phyloP scores from a whole-genome alignment of 1,140 invertebrate species.

The Psix sp. region DNA sequence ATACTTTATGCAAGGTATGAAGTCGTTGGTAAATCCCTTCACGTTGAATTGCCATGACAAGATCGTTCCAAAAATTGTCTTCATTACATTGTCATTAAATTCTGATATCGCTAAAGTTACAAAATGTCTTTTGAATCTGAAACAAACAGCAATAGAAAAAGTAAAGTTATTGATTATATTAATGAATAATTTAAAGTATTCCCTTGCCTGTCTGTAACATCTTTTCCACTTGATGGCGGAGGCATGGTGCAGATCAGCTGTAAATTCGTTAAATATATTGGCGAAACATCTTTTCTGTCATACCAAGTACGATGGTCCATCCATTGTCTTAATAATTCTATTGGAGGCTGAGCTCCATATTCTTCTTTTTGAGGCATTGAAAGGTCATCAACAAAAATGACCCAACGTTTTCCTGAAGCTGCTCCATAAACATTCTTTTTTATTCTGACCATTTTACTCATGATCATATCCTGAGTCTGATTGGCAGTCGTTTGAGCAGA shows the following conservation, averaged over 20 bases:
- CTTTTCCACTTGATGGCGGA: conserved; percentile 88
- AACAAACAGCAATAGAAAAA: conserved; percentile 9
- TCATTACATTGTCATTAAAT: conserved; percentile 91
- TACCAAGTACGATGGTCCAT: conserved; percentile 96
- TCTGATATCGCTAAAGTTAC: conserved; percentile 93
- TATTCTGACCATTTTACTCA: conserved; percentile 95
- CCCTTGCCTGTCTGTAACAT: conserved; percentile 85
- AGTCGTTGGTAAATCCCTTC: conserved; percentile 92
- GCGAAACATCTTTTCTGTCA: conserved; percentile 89
- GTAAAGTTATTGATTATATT: background rate
- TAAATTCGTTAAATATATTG: conserved; percentile 91
- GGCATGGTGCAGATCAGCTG: conserved; percentile 93
- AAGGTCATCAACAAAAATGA: conserved; percentile 96
- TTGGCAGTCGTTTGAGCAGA: conserved; percentile 97
- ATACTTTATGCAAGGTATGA: conserved; percentile 90
- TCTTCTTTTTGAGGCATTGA: conserved; percentile 93
- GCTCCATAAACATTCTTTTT: conserved; percentile 82
- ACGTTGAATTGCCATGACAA: conserved; percentile 94
- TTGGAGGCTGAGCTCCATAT: conserved; percentile 94
- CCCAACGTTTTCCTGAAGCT: conserved; percentile 68
- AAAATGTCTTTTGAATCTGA: conserved; percentile 91
- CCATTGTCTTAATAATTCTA: conserved; percentile 94
- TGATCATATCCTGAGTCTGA: conserved; percentile 96
- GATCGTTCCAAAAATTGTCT: conserved; percentile 92
- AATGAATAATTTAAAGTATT: background rate